Base-by-base conservation (phyloP, 2,888 invertebrate species). In the Choreutis nemorana region DNA sequence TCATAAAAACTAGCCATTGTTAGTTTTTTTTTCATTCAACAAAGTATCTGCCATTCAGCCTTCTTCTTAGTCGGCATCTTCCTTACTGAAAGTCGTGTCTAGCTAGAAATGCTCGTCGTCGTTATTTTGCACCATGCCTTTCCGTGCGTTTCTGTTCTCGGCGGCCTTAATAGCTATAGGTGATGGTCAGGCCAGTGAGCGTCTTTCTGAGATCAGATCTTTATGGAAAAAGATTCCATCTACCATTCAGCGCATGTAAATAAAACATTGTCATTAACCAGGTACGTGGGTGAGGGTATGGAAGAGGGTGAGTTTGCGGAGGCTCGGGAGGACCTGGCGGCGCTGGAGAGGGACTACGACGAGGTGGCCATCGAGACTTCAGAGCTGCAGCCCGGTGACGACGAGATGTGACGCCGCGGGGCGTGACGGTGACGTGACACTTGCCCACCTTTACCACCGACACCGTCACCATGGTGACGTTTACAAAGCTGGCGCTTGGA, bases 201-300 rank as follows among this genome's bases (percentile, higher is more conserved):
- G n/a, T n/a, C n/a, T n/a, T n/a, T n/a, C n/a, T n/a, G n/a, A n/a
- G n/a, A n/a, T n/a, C n/a, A n/a, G n/a, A n/a, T n/a, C n/a, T n/a
- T n/a, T n/a, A n/a, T n/a, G n/a, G n/a, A n/a, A n/a, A n/a, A n/a
- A n/a, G n/a, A n/a, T n/a, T n/a, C n/a, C n/a, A n/a, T n/a, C n/a
- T n/a, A n/a, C n/a, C n/a, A n/a, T n/a, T n/a, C n/a, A n/a, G n/a
- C n/a, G n/a, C n/a, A n/a, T n/a, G n/a, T n/a, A n/a, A n/a, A n/a
- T n/a, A n/a, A n/a, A n/a, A n/a, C n/a, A n/a, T n/a, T n/a, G n/a
- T n/a, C n/a, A n/a, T n/a, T 11, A 12, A 25, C 30, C 56, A 81
- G 89, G 92, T 92, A 87, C 63, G 87, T 86, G 24, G 89, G 87
- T 23, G 89, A 90, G 60, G 91, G 90, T 31, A 90, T 90, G 90